Base-by-base conservation (phyloP, 1,140 invertebrate species). In the Orussus abietinus region DNA sequence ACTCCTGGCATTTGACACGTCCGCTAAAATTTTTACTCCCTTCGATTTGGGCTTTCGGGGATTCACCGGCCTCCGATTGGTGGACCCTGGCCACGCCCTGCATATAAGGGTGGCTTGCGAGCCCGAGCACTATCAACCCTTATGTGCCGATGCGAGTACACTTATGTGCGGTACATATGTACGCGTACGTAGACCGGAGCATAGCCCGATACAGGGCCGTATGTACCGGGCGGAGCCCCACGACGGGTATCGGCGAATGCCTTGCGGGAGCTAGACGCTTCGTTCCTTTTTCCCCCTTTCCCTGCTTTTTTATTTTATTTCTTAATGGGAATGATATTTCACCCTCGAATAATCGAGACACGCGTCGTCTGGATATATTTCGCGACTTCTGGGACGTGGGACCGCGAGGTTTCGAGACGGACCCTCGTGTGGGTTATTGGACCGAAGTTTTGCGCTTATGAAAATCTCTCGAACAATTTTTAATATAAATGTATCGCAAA, bases 61-160 rank as follows among this genome's bases (percentile, higher is more conserved):
- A 53, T 55, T 57, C 44, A 47, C 44, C 45, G 58, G 42, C 44
- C 45, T 57, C 59, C 50, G 56, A 69, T 69, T 69, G 62, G 66
- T 55, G 57, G 58, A 63, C 56, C 53, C 39, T 63, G 59, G 55
- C 66, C 64, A 69, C 66, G 66, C 66, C 66, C 66, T 64, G 42
- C 54, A 64, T 51, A 61, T 54, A 64, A 62, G 59, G 59, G 59
- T 59, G 54, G 53, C 49, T 56, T 55, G 58, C 51, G 55, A 49
- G 59, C 52, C 51, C 53, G 45, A 61, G 55, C 59, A 62, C 63
- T 62, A 64, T 62, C 55, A 64, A 59, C 61, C 59, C 56, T 64
- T 61, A 57, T 61, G 51, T 62, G 51, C 58, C 47, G 51, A 49
- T 54, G 51, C 33, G 50, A 54, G 52, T 54, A 59, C 57, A 66